These are phyloP conservation scores for Charanyca ferruginea DNA, from an alignment of 2,888 invertebrate genomes.

Conservation along the genomic window DNA sequence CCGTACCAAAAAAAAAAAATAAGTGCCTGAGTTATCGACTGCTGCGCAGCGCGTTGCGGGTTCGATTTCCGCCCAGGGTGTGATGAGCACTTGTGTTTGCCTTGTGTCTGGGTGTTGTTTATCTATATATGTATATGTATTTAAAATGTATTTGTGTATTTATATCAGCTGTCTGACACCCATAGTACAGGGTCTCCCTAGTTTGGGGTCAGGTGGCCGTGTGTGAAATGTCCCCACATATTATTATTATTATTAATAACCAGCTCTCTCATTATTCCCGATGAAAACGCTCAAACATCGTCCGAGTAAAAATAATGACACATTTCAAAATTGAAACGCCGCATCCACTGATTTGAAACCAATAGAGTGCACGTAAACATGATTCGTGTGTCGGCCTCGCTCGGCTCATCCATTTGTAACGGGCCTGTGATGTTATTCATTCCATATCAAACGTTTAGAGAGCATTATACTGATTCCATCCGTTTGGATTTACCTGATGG, in stretches of 20 bases:
- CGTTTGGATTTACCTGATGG: conserved; percentile 69
- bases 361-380: conserved; percentile 59
- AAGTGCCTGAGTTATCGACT: no score
- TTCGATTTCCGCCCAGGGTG: no score
- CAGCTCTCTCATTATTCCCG: conserved; percentile 7
- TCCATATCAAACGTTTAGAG: conserved; percentile 87
- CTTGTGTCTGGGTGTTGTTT: no score
- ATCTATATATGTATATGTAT: no score
- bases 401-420: conserved; percentile 83
- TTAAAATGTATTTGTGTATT: no score
- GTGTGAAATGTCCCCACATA: no score
- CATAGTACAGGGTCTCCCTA: no score
- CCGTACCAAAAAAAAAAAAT: no score
- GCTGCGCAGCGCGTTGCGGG: no score
- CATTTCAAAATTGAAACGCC: conserved; percentile 69
- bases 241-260: not conserved
- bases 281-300: conserved; percentile 32
- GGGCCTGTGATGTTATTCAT: conserved; percentile 88
- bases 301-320: conserved; percentile 51
- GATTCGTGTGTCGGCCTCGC: conserved; percentile 68
- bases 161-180: no score
- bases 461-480: conserved; percentile 80
- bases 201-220: no score
- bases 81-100: no score
- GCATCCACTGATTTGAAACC: conserved; percentile 72